A percentile compares a stretch with the other conserved stretches of the same genome.
phyloP scores from a whole-genome alignment of 2,113 vertebrate species.

The Boulengeromyrus knoepffleri region DNA sequence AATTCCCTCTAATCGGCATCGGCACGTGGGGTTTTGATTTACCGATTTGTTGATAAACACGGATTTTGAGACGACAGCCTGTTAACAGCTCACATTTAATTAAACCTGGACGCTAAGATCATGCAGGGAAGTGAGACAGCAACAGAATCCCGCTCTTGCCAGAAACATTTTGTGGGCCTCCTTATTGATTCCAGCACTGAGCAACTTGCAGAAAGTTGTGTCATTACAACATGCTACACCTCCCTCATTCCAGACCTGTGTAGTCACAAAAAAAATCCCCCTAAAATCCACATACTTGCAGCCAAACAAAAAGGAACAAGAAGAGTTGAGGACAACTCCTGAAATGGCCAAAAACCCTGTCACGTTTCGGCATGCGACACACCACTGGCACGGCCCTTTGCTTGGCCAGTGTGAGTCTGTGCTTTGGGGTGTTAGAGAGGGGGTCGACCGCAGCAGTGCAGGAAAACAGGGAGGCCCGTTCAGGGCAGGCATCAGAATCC shows the following conservation, averaged over 20 bases:
- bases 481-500: neutral
- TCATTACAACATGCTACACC: neutral
- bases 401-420: neutral
- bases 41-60: neutral
- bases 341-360: neutral
- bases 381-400: neutral
- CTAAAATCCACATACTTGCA: neutral
- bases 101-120: neutral
- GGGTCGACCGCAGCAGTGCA: neutral
- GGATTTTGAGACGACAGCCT: neutral
- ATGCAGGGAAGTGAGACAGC: neutral
- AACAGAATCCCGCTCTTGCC: neutral
- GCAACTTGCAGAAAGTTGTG: neutral
- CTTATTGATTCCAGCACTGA: neutral
- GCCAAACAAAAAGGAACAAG: neutral
- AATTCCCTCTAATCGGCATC: neutral
- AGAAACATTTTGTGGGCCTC: neutral
- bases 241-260: conserved; percentile 18
- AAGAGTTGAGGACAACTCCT: neutral
- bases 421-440: neutral
- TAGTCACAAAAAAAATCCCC: neutral
- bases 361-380: neutral
- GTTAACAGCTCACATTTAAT: neutral
- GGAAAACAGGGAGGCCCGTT: neutral
- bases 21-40: neutral